Evolutionary conservation across 1,140 invertebrate genomes (phyloP).

Genomic region (Arctopsyche grandis): DNA sequence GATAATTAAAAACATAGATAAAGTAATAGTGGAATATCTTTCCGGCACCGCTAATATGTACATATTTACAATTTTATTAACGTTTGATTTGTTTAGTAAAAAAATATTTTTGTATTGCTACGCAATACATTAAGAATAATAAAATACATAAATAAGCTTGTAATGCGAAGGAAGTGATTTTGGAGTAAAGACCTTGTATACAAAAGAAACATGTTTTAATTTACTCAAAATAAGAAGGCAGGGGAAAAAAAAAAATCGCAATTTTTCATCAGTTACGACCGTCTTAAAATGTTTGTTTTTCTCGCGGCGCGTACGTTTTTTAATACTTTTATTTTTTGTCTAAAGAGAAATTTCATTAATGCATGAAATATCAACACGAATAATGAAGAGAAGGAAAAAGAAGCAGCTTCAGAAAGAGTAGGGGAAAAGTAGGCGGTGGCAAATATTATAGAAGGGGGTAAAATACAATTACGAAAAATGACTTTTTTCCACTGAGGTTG

Average conservation of each 20-base stretch:
- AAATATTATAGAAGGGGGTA: not conserved
- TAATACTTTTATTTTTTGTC: not conserved
- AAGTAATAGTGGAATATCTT: too few species aligned
- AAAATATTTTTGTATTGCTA: too few species aligned
- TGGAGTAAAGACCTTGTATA: too few species aligned
- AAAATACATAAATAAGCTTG: too few species aligned
- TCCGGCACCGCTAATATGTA: too few species aligned
- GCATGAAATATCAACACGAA: not conserved
- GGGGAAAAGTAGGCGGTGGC: not conserved
- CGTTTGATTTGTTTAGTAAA: too few species aligned
- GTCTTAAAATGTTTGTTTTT: not conserved
- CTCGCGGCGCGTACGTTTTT: not conserved
- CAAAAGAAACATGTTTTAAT: too few species aligned
- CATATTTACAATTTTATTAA: too few species aligned
- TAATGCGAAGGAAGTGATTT: too few species aligned
- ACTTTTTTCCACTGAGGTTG: not conserved
- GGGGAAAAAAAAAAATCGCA: conserved; percentile 10
- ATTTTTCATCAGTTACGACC: conserved; percentile 10
- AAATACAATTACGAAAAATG: not conserved
- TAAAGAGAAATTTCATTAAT: conserved; percentile 5
- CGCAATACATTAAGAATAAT: too few species aligned
- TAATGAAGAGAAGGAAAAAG: not conserved
- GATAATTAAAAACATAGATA: too few species aligned
- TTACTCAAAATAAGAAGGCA: not conserved
- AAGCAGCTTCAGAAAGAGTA: not conserved